These are phyloP conservation scores for Augochlora pura DNA, from an alignment of 1,140 invertebrate species.

Conservation along the genomic window DNA sequence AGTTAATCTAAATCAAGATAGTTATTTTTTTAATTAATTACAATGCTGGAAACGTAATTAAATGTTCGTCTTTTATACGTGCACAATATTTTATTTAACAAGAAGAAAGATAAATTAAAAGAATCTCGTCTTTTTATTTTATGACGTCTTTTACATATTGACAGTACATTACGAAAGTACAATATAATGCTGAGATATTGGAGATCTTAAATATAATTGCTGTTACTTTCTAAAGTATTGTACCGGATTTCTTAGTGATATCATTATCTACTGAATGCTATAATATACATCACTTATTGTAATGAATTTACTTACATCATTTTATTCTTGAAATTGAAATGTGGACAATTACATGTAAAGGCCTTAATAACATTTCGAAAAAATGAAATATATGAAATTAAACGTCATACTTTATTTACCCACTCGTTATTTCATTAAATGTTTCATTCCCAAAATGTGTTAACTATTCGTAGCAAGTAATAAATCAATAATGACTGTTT, in stretches of 20 bases:
- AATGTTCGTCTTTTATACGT: conserved; percentile 10
- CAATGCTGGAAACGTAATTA: not conserved
- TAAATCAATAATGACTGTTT: conserved; percentile 20
- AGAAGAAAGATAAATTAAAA: conserved; percentile 58
- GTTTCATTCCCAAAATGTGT: conserved; percentile 4
- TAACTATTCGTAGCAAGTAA: conserved; percentile 18
- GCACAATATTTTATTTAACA: conserved; percentile 28
- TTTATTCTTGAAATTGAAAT: conserved; percentile 48
- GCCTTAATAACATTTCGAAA: conserved; percentile 52
- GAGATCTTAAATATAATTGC: conserved; percentile 54
- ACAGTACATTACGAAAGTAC: conserved; percentile 73
- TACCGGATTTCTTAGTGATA: conserved; percentile 47
- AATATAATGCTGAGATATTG: conserved; percentile 63
- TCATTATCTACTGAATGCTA: conserved; percentile 54
- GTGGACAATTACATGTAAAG: conserved; percentile 55
- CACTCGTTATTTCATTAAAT: conserved; percentile 16
- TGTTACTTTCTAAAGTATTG: conserved; percentile 48
- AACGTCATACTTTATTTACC: conserved; percentile 11
- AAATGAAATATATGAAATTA: conserved; percentile 29
- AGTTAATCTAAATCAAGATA: not conserved
- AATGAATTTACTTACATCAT: conserved; percentile 57
- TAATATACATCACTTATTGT: conserved; percentile 62
- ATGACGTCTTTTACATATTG: conserved; percentile 67
- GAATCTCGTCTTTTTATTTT: conserved; percentile 69
- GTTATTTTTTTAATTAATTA: no score